These are phyloP conservation scores for Malurus leucopterus DNA, from an alignment of 2,797 vertebrate genomes.

Conservation along the genomic window DNA sequence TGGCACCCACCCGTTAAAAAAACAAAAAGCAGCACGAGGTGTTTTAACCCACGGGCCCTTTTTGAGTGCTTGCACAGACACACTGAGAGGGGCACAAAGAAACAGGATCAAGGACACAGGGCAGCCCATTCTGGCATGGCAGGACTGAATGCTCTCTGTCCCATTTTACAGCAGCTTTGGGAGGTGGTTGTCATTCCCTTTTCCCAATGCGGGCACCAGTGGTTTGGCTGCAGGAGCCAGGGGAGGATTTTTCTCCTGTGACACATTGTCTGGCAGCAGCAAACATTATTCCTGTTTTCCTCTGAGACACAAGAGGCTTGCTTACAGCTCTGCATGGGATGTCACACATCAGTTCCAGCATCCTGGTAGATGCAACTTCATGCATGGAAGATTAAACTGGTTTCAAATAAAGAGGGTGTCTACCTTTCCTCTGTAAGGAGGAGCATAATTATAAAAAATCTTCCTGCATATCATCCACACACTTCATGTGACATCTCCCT, in stretches of 20 bases:
- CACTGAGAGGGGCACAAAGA: background rate
- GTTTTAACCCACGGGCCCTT: background rate
- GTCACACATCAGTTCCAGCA: background rate
- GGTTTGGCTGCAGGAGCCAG: background rate
- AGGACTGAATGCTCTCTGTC: background rate
- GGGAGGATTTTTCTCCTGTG: slow-evolving; percentile 8
- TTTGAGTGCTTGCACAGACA: background rate
- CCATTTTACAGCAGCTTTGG: background rate
- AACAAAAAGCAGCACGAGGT: background rate
- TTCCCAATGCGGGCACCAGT: background rate
- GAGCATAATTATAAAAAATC: background rate
- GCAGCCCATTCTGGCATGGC: background rate
- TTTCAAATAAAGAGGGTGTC: background rate
- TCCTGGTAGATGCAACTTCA: background rate
- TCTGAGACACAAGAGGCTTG: background rate
- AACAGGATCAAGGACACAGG: accelerated
- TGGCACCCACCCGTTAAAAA: background rate
- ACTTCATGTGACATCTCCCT: background rate
- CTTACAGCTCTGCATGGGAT: background rate
- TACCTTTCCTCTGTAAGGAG: background rate
- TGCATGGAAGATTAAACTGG: background rate
- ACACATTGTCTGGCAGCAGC: background rate
- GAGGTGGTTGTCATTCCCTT: background rate
- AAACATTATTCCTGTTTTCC: slow-evolving; percentile 15
- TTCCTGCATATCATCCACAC: background rate